Percentiles rank a stretch among this genome's conserved stretches.
Conservation (phyloP, 2,797 vertebrate species). For the Rhynchonycteris naso region DNA sequence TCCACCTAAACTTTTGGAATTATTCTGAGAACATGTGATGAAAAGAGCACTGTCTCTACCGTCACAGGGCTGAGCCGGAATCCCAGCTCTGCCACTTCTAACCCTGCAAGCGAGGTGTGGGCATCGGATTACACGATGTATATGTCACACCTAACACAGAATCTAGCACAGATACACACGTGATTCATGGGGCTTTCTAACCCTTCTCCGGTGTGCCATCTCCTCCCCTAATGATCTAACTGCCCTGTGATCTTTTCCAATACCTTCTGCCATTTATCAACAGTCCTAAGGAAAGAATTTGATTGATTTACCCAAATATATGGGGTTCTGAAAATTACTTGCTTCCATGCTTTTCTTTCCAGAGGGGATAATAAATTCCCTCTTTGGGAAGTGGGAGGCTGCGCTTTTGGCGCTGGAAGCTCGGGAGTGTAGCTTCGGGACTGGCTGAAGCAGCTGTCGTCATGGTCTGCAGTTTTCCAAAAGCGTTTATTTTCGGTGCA, state of each 20-base stretch:
- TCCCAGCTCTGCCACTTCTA: background rate
- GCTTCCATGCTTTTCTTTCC: background rate
- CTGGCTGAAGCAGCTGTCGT: too few relatives aligned
- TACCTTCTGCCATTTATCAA: background rate
- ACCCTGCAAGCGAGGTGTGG: background rate
- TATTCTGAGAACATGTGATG: background rate
- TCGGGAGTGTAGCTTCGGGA: too few relatives aligned
- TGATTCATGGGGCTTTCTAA: background rate
- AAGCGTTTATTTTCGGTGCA: too few relatives aligned
- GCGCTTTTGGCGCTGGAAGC: too few relatives aligned
- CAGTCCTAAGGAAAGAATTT: background rate
- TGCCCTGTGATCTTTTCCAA: background rate
- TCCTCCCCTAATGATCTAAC: background rate
- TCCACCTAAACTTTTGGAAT: background rate
- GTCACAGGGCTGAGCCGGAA: background rate
- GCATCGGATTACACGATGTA: background rate
- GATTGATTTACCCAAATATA: conserved; percentile 3
- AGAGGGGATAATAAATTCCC: background rate
- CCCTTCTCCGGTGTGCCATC: background rate
- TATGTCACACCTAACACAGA: background rate
- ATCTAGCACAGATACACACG: background rate
- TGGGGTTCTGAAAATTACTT: background rate
- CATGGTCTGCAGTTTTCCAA: too few relatives aligned
- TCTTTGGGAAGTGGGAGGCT: too few relatives aligned
- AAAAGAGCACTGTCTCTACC: background rate